phyloP scores from a whole-genome alignment of 2,888 invertebrate species.

The Idaea biselata region DNA sequence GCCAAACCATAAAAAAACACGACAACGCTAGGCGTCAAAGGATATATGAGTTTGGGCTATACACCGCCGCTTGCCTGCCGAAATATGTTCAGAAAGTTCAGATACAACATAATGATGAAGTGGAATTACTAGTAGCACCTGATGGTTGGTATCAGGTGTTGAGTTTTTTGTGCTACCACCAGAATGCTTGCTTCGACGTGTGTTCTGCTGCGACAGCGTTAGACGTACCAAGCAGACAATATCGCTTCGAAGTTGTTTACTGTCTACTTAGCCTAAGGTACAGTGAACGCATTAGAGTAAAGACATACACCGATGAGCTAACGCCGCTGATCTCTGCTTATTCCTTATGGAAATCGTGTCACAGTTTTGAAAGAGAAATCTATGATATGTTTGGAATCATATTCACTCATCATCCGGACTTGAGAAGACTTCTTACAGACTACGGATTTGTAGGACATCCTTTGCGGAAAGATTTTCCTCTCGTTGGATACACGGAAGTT shows the following conservation, averaged over 20 bases:
- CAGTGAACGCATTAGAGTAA: conserved; percentile 48
- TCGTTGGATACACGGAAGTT: conserved; percentile 65
- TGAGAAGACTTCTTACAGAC: conserved; percentile 66
- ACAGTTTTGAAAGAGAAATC: conserved; percentile 62
- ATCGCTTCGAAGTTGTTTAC: conserved; percentile 65
- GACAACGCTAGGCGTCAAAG: conserved; percentile 55
- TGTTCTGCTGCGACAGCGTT: conserved; percentile 59
- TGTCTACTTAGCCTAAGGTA: conserved; percentile 56
- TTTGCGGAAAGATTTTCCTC: conserved; percentile 67
- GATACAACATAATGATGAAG: conserved; percentile 63
- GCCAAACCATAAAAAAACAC: conserved; percentile 54
- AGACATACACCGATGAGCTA: conserved; percentile 70
- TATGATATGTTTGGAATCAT: conserved; percentile 70
- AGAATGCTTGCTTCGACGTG: conserved; percentile 61
- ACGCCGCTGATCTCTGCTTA: conserved; percentile 61
- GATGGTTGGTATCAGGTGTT: conserved; percentile 59
- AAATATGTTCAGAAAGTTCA: conserved; percentile 68
- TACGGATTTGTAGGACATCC: conserved; percentile 73
- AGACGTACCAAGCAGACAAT: conserved; percentile 63
- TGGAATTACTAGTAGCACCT: conserved; percentile 63
- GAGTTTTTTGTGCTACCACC: conserved; percentile 60
- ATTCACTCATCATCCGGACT: conserved; percentile 68
- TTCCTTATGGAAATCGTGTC: conserved; percentile 48
- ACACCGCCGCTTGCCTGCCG: conserved; percentile 66
- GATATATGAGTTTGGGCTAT: conserved; percentile 67